Base-by-base conservation (phyloP, 2,797 vertebrate genomes). In the Chelon auratus region DNA sequence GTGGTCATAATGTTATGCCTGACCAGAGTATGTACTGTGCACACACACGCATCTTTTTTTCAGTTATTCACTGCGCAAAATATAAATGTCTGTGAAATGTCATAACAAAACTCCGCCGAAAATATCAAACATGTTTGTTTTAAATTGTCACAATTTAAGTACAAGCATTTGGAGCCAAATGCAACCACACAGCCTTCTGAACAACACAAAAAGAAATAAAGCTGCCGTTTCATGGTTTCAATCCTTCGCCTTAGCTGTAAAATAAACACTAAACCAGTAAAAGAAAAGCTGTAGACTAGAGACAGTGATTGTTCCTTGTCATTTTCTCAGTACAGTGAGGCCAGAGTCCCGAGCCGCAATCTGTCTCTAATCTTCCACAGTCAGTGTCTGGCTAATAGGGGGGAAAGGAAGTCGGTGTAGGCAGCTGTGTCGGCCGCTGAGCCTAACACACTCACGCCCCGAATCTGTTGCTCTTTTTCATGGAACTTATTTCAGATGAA, bases 331-430 rank as follows among this genome's bases (percentile, higher is more conserved):
- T 62, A 74, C 83, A 55, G 55, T 9, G 36, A 78, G 83, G 82
- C 84, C 76, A 59, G 66, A 80, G 81, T 86, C 78, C 75, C 78
- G 24, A 68, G 69, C 75, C 78, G 77, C 86, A 92, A 91, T 89
- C 88, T 94, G 92, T 84, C 86, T 93, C 83, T 89, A 89, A 94
- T 93, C 91, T 90, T 87, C 78, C 66, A 65, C 76, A 89, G 81
- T 89, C 79, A 81, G 82, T 65, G 82, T 30, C 76, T 53, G 57
- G 77, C 78, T 75, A 76, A 83, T 79, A 62, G 74, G 76, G 78
- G 73, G 77, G 74, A 72, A 60, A 88, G 84, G 84, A 88, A 89
- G 89, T 84, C 73, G 1, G 68, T 63, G 75, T 65, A 84, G 87
- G 90, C 90, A 90, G 91, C 80, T 86, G 87, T 68, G 78, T 83